A percentile compares a stretch with the other conserved stretches of the same genome.
Conservation (phyloP, 1,140 invertebrate genomes). For the Cydia fagiglandana region DNA sequence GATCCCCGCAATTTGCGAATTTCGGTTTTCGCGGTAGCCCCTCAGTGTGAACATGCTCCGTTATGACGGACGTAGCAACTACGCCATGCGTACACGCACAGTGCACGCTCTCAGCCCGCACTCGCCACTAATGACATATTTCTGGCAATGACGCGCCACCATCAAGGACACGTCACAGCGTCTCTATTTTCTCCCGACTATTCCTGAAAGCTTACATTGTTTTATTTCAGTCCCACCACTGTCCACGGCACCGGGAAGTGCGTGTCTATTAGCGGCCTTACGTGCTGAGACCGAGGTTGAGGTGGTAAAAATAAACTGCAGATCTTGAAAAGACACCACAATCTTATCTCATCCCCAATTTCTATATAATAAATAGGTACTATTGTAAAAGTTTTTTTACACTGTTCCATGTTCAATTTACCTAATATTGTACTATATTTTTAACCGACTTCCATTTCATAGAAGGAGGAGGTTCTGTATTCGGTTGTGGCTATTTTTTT, state of each 20-base stretch:
- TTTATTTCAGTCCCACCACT: constrained; percentile 66
- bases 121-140: constrained; percentile 62
- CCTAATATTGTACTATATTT: no score
- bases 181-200: constrained; percentile 65
- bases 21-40: no score
- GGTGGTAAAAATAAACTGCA: constrained; percentile 21
- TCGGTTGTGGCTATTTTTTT: no score
- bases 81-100: constrained; percentile 14
- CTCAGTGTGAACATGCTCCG: no score
- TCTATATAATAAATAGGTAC: not conserved
- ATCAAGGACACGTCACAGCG: constrained; percentile 43
- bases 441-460: no score
- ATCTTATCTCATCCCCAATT: not conserved
- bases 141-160: constrained; percentile 65
- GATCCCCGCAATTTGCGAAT: no score
- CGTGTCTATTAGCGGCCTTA: constrained; percentile 41
- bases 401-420: no score
- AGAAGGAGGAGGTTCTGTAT: no score
- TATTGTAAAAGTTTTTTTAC: no score
- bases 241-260: constrained; percentile 64
- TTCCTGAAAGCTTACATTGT: constrained; percentile 74
- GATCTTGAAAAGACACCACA: not conserved
- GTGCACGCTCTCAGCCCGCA: constrained; percentile 23
- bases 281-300: constrained; percentile 20
- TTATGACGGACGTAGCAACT: not conserved